Base-by-base conservation (phyloP, 1,140 invertebrate genomes). In the Asobara japonica region DNA sequence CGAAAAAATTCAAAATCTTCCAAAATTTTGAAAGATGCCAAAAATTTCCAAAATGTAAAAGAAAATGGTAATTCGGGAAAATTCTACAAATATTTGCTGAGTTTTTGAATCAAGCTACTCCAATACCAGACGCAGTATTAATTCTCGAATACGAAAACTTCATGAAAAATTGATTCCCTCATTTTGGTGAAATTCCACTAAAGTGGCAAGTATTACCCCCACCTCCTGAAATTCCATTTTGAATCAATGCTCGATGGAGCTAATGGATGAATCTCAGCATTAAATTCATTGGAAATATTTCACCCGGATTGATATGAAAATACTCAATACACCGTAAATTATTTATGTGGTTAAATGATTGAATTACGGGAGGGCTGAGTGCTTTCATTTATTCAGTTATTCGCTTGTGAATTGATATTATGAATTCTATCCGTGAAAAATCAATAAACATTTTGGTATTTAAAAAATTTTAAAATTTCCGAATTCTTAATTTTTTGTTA, bases 401-500 rank as follows among this genome's bases (percentile, higher is more conserved):
- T 45, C 41, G 13, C 18, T 45, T 5, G 41, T 45, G 41, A 45
- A 16, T 45, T 45, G n/a, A 45, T n/a, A n/a, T 45, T 16, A 45
- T 45, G n/a, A 45, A 45, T 45, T 45, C 18, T 45, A 45, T 45
- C 18, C n/a, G 18, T 16, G 13, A 45, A 5, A 16, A 45, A 38
- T 38, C 36, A 7, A 45, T 16, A 45, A 16, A 45, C 7, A 13
- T 16, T 6, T 45, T 11, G 13, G n/a, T 3, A 45, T n/a, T 7
- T 3, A 45, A 45, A 45, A 45, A 45, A 71, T 51, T 64, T 45
- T 10, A 70, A 61, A 60, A 30, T 10, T 27, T 71, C 65, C 51
- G n/a, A n/a, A n/a, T n/a, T n/a, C n/a, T n/a, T n/a, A n/a, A n/a
- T n/a, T n/a, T n/a, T n/a, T n/a, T n/a, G n/a, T n/a, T n/a, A n/a